Base-by-base conservation (phyloP, 2,113 vertebrate genomes). In the Melanocharis versteri region DNA sequence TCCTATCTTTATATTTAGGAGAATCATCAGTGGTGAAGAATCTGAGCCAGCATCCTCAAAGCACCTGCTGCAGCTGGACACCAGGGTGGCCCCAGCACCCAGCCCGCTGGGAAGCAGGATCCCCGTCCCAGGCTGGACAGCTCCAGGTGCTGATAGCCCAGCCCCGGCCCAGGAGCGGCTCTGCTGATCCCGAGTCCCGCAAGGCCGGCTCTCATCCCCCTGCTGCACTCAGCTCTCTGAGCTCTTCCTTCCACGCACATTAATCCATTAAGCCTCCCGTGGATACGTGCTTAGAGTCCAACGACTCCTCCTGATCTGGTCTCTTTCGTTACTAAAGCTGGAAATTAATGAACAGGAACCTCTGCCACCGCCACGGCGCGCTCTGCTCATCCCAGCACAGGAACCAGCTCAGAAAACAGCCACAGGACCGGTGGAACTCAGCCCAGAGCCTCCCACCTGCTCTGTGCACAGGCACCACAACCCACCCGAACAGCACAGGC, bases 1-100 rank as follows among this genome's bases (percentile, higher is more conserved):
- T 47, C 57, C n/a, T n/a, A n/a, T n/a, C n/a, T n/a, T n/a, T n/a
- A n/a, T n/a, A n/a, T n/a, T n/a, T n/a, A n/a, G n/a, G n/a, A n/a
- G 40, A 64, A 40, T 11, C 44, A 42, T 11, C 28, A 53, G 0
- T 1, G 7, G 23, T 11, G 23, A 78, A 14, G 10, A 27, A 42
- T 6, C 8, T 7, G 31, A 62, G 65, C n/a, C 75, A 69, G 45
- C 14, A 1, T 1, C 10, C 26, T 14, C 20, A 33, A 26, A 47
- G 54, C 5, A 2, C 1, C 61, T 40, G 35, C 42, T 48, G 76
- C 2, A 33, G n/a, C 27, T 17, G 19, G 42, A 33, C 28, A 8
- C 3, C 8, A 6, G 27, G 19, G 12, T 3, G 26, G 19, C 1
- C 2, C 2, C 4, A 9, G 39, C 26, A 15, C n/a, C 30, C 7